phyloP scores from a whole-genome alignment of 2,113 vertebrate species.

The Cinclus cinclus region DNA sequence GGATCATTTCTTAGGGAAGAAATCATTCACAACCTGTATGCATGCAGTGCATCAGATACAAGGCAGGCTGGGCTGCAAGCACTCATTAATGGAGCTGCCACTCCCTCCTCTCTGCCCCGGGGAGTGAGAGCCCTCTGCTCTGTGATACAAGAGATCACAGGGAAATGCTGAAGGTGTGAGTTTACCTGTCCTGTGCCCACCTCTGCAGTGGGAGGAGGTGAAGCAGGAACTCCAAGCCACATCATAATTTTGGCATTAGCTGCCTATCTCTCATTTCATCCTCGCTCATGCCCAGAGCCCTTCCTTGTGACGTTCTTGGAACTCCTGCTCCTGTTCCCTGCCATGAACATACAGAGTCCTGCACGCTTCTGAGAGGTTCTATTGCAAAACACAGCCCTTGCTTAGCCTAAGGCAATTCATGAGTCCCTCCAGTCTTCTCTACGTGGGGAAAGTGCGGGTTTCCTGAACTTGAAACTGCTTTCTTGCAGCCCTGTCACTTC shows the following conservation, averaged over 20 bases:
- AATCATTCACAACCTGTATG: constrained; percentile 30
- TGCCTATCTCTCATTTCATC: not conserved
- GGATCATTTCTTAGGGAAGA: constrained; percentile 7
- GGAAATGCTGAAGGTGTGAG: not conserved
- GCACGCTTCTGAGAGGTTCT: not conserved
- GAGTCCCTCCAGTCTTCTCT: not conserved
- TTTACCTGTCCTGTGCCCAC: not conserved
- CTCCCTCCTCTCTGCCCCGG: not conserved
- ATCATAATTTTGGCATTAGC: not conserved
- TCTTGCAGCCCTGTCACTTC: not conserved
- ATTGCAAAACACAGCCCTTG: not conserved
- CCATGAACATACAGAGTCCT: not conserved
- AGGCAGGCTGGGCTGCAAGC: not conserved
- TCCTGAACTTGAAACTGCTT: not conserved
- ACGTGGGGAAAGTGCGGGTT: not conserved
- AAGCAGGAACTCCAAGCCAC: not conserved
- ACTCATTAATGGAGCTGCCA: not conserved
- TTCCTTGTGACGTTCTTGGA: not conserved
- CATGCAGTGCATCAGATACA: not conserved
- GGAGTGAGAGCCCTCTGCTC: not conserved
- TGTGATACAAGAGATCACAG: not conserved
- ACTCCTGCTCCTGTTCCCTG: not conserved
- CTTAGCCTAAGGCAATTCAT: not conserved
- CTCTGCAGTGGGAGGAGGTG: not conserved
- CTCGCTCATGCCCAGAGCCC: accelerated